Base-by-base conservation (phyloP, 1,140 invertebrate genomes). In the Calosoma granatense region DNA sequence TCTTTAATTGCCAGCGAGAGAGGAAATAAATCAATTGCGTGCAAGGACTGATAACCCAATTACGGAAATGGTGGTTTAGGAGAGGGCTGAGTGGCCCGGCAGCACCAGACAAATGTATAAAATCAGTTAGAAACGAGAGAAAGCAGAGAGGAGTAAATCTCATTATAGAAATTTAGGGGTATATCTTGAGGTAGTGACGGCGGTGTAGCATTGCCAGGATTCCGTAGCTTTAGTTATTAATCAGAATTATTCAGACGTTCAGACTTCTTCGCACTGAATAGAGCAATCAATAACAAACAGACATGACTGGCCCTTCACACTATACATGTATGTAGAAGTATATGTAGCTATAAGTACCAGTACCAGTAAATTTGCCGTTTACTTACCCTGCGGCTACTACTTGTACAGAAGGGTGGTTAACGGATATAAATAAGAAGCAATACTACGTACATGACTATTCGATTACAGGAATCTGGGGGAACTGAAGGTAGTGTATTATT, bases 1-100 rank as follows among this genome's bases (percentile, higher is more conserved):
- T 62, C 61, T 64, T 64, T 64, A 64, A 64, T 64, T 64, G 63
- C 57, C 55, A 57, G 30, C 51, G 56, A 61, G 59, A 57, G 59
- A 61, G 59, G 57, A 64, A 64, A 64, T 64, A 64, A 64, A 64
- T 64, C 63, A 64, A 64, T 64, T 64, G 63, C 63, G 61, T 63
- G 61, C 57, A 58, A 59, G 57, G 63, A 63, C 61, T 64, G 63
- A 64, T 62, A 64, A 64, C 61, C 63, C 59, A 64, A 64, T 64
- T 64, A 62, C 63, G 60, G 57, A 62, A 64, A 64, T 60, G 59
- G 63, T 62, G 61, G 61, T 58, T 60, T 56, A 53, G 55, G 51
- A 55, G 55, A 54, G 56, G 56, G 55, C 39, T 36, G n/a, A 36
- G n/a, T 57, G 59, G 61, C 43, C 53, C 43, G 39, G 53, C 43